Evolutionary conservation across 2,888 invertebrate species (phyloP).

Genomic region (Mimas tiliae): DNA sequence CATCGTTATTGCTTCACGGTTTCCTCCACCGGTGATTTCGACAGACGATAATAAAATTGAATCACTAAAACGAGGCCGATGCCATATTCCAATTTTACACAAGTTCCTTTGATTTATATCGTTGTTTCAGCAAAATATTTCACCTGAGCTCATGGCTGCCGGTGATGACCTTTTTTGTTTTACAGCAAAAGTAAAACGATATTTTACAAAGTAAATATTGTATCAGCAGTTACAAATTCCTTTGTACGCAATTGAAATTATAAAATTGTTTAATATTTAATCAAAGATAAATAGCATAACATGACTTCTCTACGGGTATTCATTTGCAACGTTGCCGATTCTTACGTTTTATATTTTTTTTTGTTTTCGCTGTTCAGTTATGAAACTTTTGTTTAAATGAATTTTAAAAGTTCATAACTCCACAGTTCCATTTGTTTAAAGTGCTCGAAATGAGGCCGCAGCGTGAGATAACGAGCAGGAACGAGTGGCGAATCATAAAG

Average conservation of each 20-base stretch:
- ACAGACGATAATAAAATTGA: conserved; percentile 42
- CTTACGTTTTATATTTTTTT: conserved; percentile 23
- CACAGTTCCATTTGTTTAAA: conserved; percentile 65
- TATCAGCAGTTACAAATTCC: conserved; percentile 3
- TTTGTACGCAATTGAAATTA: not conserved
- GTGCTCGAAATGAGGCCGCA: conserved; percentile 72
- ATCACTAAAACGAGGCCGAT: conserved; percentile 26
- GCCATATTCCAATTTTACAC: conserved; percentile 24
- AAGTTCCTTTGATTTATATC: conserved; percentile 22
- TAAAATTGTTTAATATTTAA: not conserved
- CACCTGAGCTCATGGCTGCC: conserved; percentile 8
- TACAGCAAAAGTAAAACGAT: conserved; percentile 13
- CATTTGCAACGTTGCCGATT: not conserved
- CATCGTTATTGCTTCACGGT: conserved; percentile 43
- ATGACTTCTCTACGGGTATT: not conserved
- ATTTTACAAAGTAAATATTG: conserved; percentile 15
- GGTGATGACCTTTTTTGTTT: not conserved
- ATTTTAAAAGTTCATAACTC: conserved; percentile 68
- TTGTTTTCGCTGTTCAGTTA: conserved; percentile 5
- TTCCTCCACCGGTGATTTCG: conserved; percentile 45
- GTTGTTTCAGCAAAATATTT: conserved; percentile 20
- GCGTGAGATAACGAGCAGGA: conserved; percentile 74
- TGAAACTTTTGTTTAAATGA: conserved; percentile 47
- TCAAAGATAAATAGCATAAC: not conserved
- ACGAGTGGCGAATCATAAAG: conserved; percentile 58